Base-by-base conservation (phyloP, 2,797 vertebrate genomes). In the Sebastes itinus region DNA sequence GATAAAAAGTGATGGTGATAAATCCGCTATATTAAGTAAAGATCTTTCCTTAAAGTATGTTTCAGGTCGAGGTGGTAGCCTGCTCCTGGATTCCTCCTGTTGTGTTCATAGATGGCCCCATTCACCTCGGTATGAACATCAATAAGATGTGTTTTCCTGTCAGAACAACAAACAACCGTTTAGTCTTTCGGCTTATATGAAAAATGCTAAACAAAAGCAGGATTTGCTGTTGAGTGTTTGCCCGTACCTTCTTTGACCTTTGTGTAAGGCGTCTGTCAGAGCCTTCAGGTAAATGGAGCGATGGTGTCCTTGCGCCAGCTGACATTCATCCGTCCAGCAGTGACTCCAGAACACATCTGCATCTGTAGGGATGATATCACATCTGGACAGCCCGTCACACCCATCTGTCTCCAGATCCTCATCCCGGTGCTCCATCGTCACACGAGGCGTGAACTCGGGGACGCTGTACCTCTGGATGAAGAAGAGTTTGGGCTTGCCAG, bases 271-370 rank as follows among this genome's bases (percentile, higher is more conserved):
- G 8, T 95, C 93, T 27, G 92, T 88, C 79, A 99, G 93, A 60
- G 89, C 89, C 66, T 62, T 90, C 52, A 99, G 94, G 81, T 99
- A 99, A 28, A 94, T 42, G 0, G 98, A 99, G 0, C 71, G 77
- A 70, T 91, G 78, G 5, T 87, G 22, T 7, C 69, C 35, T 20
- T 38, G 78, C 81, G 94, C 89, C 67, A 98, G 88, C 12, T 93
- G 84, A 35, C 79, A 52, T 28, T 92, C 96, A 9, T 95, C 85
- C 1, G 96, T 96, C 81, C 87, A 96, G 89, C 97, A 97, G 71
- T 97, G 95, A 92, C 98, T 99, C 98, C 97, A 99, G 82, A 99
- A 95, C 75, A 99, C 71, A 63, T 99, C 98, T 11, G 97, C 97
- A 55, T 96, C 96, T 9, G 65, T 89, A 1, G 97, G 97, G 30